Evolutionary conservation across 2,797 vertebrate genomes (phyloP), one percentile per base, ranked within the genome.

Genomic region (Eulemur albifrons): DNA sequence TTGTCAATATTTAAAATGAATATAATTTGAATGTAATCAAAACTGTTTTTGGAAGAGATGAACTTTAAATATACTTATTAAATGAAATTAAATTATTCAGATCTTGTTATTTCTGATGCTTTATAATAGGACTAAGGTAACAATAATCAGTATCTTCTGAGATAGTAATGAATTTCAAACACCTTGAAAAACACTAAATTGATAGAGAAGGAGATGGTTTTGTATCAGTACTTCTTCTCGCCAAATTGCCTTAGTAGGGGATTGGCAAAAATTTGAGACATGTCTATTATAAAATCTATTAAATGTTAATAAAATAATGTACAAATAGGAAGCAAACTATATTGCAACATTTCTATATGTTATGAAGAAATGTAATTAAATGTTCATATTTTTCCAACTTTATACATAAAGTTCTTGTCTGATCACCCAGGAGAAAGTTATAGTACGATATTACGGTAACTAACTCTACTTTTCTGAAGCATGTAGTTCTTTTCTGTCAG

Each of bases 21-120:
- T 69, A 94, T n/a, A 95, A 72, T 86, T 95, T 97, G 77, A 96
- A 91, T 97, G 88, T 97, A 98, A 96, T 95, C 93, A 97, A 96
- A 95, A 94, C 86, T 97, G 86, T 93, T 94, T 94, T 94, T 95
- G 88, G 88, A 94, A 97, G 83, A 94, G 40, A 93, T 94, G 79
- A 94, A 95, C 67, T 96, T 96, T 95, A 95, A 96, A 93, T 93
- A 94, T 96, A 73, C 72, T 88, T 96, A 93, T 90, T 97, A 96
- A 96, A 96, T 97, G 80, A 75, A 93, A 96, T 97, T 93, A 80
- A 97, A 69, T 96, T 95, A 80, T 73, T 96, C 52, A 80, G 48
- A 90, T 72, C 32, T 96, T 93, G 38, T 93, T 59, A 32, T 96
- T 96, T 95, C 27, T 95, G 45, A 76, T 94, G 75, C 21, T 87